Base-by-base conservation (phyloP, 1,140 invertebrate genomes). In the Brachionus rubens region DNA sequence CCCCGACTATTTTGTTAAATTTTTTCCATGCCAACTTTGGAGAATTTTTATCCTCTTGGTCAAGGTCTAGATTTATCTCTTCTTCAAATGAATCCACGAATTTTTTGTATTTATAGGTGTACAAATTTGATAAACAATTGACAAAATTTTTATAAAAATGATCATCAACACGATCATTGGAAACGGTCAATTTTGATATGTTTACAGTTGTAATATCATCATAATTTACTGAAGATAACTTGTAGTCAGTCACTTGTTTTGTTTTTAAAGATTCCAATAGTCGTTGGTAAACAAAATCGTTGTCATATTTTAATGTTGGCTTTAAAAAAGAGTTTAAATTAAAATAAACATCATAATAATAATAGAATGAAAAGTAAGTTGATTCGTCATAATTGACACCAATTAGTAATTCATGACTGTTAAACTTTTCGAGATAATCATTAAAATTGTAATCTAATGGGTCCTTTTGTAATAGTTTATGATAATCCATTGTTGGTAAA, bases 341-440 rank as follows among this genome's bases (percentile, higher is more conserved):
- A 41, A 50, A 72, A 54, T 50, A 72, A 40, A 21, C 16, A 7
- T 40, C 26, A 33, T 47, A 77, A 16, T 41, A 47, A 41, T 46
- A 33, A 40, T 72, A 77, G 14, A 50, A 76, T 26, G 48, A 54
- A 48, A 77, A 77, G 43, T 59, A 76, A 26, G 48, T 62, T 6
- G 92, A 93, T 83, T 98, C 95, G 82, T 98, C 93, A 0, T 90
- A 90, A 81, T 96, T 96, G 41, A 91, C 92, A 6, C 95, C 95
- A 87, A 96, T 89, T 16, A 98, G 85, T 76, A 97, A 90, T 79
- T 50, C 46, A 16, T 72, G 68, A 10, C 43, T 36, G n/a, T n/a
- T n/a, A n/a, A n/a, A n/a, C n/a, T n/a, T n/a, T 2, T 9, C 12
- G 3, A 26, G 40, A 19, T 21, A 50, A 21, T 72, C 47, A 4